These are phyloP conservation scores for Rhinolophus ferrumequinum DNA, from an alignment of 2,113 vertebrate species.

Conservation along the genomic window DNA sequence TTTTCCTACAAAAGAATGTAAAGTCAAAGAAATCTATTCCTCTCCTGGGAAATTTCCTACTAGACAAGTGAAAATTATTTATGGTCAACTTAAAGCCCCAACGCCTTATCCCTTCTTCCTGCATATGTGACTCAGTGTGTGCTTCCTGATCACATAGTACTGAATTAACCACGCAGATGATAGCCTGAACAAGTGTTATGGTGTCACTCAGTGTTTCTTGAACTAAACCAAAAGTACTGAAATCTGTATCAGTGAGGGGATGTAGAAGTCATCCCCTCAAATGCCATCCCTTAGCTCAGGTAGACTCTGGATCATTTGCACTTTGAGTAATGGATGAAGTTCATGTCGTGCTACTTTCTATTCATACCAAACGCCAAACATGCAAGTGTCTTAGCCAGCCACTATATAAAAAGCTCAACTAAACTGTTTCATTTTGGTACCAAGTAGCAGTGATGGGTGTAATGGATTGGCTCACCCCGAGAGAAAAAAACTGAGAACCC, in stretches of 20 bases:
- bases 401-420: neutral
- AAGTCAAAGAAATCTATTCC: constrained; percentile 18
- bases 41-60: constrained; percentile 67
- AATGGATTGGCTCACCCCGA: accelerated
- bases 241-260: neutral
- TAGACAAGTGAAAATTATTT: constrained; percentile 39
- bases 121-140: neutral
- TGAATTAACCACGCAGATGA: constrained; percentile 75
- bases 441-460: neutral
- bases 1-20: neutral
- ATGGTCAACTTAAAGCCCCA: neutral
- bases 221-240: neutral
- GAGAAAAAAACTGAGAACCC: neutral
- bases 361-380: neutral
- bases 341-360: neutral
- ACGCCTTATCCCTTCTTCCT: constrained; percentile 46
- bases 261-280: neutral
- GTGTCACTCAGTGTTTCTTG: neutral
- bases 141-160: constrained; percentile 81
- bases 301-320: neutral
- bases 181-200: constrained; percentile 75
- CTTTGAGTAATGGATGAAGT: neutral
- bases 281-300: neutral
- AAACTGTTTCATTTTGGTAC: neutral
- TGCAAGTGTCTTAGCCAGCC: neutral